These are phyloP conservation scores for Cirrhinus mrigala DNA, from an alignment of 2,797 vertebrate species.

Conservation along the genomic window DNA sequence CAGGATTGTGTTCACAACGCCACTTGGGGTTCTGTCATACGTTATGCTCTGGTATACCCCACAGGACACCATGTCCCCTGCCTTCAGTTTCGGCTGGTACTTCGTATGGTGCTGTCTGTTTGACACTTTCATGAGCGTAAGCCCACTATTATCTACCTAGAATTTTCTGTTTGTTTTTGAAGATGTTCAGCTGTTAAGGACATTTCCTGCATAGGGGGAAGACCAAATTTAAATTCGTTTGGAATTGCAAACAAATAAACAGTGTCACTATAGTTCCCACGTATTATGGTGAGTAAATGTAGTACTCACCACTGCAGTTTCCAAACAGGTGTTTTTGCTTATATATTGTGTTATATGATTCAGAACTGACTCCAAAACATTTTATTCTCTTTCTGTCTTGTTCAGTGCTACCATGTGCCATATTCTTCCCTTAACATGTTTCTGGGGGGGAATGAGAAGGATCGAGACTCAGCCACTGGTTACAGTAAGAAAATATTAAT, in stretches of 20 bases:
- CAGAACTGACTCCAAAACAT: background rate
- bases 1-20: constrained; percentile 69
- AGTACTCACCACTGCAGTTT: background rate
- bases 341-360: background rate
- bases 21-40: constrained; percentile 68
- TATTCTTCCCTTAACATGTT: constrained; percentile 79
- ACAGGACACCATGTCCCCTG: constrained; percentile 52
- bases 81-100: constrained; percentile 75
- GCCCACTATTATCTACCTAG: constrained; percentile 35
- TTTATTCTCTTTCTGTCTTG: constrained; percentile 14
- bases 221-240: background rate
- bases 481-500: constrained; percentile 71
- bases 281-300: background rate
- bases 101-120: constrained; percentile 73
- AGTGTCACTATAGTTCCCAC: background rate
- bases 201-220: background rate
- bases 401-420: constrained; percentile 74
- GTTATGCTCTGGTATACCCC: constrained; percentile 71
- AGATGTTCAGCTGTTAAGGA: background rate
- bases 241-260: background rate
- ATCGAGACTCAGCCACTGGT: constrained; percentile 75
- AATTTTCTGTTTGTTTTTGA: background rate
- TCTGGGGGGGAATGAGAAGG: constrained; percentile 73
- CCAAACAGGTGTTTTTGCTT: background rate
- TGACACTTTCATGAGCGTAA: constrained; percentile 76